Conservation (phyloP, 1,140 invertebrate species). For the Berghia stephanieae region DNA sequence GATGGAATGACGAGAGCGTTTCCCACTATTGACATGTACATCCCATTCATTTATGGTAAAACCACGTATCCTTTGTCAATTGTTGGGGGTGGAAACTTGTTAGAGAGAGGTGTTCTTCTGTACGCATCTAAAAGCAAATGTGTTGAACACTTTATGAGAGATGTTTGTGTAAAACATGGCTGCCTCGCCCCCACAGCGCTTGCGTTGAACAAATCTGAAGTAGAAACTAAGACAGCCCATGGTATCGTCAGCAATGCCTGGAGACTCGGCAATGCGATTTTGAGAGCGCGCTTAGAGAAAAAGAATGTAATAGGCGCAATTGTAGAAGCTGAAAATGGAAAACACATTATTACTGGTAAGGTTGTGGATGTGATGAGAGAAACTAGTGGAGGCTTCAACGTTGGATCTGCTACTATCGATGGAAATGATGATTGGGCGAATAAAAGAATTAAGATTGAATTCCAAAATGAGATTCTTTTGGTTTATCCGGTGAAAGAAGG, state of each 20-base stretch:
- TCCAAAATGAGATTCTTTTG: constrained; percentile 62
- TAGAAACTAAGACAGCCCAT: constrained; percentile 42
- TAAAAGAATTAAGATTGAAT: constrained; percentile 44
- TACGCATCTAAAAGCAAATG: constrained; percentile 32
- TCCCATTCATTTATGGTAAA: constrained; percentile 52
- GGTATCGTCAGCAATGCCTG: constrained; percentile 51
- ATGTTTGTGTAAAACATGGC: constrained; percentile 52
- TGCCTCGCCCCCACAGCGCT: constrained; percentile 47
- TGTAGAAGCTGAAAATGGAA: constrained; percentile 35
- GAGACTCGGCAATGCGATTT: constrained; percentile 51
- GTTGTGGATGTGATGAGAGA: constrained; percentile 51
- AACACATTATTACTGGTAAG: constrained; percentile 47
- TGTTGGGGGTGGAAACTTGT: constrained; percentile 22
- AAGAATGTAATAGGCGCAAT: constrained; percentile 46
- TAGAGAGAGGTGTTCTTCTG: neutral
- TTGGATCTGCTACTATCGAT: constrained; percentile 45
- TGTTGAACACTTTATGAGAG: constrained; percentile 54
- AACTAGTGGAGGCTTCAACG: constrained; percentile 57
- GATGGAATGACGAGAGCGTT: constrained; percentile 64
- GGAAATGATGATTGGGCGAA: constrained; percentile 43
- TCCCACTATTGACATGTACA: constrained; percentile 56
- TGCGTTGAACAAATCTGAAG: constrained; percentile 35
- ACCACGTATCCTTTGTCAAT: constrained; percentile 47
- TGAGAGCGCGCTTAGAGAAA: constrained; percentile 48
- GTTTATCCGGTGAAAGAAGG: constrained; percentile 32